A percentile compares a stretch with the other conserved stretches of the same genome.
Conservation (phyloP, 2,113 vertebrate species). For the human region GRCh38 chr7:40638001-40638500, state of each 20-base stretch:
- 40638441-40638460: neutral
- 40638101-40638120: neutral
- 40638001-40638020: neutral
- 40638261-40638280: slow-evolving; percentile 1
- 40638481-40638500: slow-evolving; percentile 19
- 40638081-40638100: neutral
- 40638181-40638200: neutral
- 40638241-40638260: neutral
- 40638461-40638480: neutral
- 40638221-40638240: neutral
- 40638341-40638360: neutral
- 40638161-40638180: neutral
- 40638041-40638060: neutral
- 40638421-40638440: neutral
- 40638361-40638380: neutral
- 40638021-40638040: neutral
- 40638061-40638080: neutral
- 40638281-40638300: neutral
- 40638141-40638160: neutral
- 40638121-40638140: neutral
- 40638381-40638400: neutral
- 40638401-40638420: neutral
- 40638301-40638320: neutral
- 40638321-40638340: neutral
- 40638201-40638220: neutral